A percentile compares a stretch with the other conserved stretches of the same genome.
These are phyloP conservation scores for Pseudorectes ferrugineus DNA, from an alignment of 2,113 vertebrate species.

Conservation along the genomic window DNA sequence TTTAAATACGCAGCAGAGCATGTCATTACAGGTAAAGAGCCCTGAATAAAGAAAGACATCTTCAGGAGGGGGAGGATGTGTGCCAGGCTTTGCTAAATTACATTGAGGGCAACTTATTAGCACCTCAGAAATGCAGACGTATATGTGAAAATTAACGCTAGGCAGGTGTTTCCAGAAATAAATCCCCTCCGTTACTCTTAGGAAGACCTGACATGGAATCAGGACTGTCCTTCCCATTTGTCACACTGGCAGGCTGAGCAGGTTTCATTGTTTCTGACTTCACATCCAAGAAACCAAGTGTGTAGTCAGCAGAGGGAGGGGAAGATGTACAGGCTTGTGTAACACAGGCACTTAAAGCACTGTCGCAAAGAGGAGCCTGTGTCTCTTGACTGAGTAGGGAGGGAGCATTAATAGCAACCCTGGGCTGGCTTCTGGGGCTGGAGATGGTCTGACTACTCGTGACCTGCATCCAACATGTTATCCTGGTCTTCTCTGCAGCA, in stretches of 20 bases:
- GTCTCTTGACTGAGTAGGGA: neutral
- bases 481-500: neutral
- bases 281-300: neutral
- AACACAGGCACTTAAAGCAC: too few species aligned
- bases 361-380: neutral
- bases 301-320: neutral
- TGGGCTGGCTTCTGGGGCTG: neutral
- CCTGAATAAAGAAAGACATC: neutral
- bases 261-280: neutral
- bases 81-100: neutral
- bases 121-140: neutral
- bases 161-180: neutral
- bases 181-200: neutral
- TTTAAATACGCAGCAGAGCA: neutral
- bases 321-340: accelerated
- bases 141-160: neutral
- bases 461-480: neutral
- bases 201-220: neutral
- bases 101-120: neutral
- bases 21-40: neutral
- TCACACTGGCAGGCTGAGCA: neutral
- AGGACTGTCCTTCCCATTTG: neutral
- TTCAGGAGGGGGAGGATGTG: neutral
- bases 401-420: neutral
- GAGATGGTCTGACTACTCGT: neutral